Evolutionary conservation across 2,797 vertebrate genomes (phyloP), one percentile per base, ranked within the genome.

Genomic region (Melanotaenia boesemani): DNA sequence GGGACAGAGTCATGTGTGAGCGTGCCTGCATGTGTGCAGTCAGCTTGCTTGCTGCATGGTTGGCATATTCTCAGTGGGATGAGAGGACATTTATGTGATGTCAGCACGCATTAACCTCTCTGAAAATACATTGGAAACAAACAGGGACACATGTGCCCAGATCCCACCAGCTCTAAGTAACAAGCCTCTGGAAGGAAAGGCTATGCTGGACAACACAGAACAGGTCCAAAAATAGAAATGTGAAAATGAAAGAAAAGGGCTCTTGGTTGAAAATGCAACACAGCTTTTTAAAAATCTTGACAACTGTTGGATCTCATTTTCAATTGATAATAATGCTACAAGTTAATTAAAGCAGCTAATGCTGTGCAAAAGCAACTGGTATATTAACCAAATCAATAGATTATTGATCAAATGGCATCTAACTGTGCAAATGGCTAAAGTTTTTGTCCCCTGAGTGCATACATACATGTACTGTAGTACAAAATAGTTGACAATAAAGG

Each of bases 1-100:
- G 73, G 72, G 59, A 70, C 63, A 63, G 36, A 67, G 62, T 72
- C 65, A 63, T 46, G 56, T 68, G 75, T 67, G 74, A 37, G 34
- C 34, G 54, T 62, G 67, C n/a, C 34, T 65, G 67, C 15, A 34
- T 86, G 76, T 79, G 76, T 80, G 76, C 80, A 66, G 60, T 72
- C 80, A 76, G 74, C 81, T 79, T 63, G 57, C 81, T 81, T 72
- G 81, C 86, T 90, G 87, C 88, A 83, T 83, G 85, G 83, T 70
- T 88, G 86, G 85, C 91, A 92, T 90, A 90, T 93, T 92, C 88
- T 89, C 91, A 83, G 92, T 86, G 89, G 93, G 91, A 93, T 89
- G 87, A 93, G 86, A 87, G 91, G 86, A 93, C 89, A 93, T 92
- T 91, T 91, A 91, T 90, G 88, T 91, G 86, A 92, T 92, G 90